Conservation (phyloP, 2,113 vertebrate species). For the Crotophaga sulcirostris region DNA sequence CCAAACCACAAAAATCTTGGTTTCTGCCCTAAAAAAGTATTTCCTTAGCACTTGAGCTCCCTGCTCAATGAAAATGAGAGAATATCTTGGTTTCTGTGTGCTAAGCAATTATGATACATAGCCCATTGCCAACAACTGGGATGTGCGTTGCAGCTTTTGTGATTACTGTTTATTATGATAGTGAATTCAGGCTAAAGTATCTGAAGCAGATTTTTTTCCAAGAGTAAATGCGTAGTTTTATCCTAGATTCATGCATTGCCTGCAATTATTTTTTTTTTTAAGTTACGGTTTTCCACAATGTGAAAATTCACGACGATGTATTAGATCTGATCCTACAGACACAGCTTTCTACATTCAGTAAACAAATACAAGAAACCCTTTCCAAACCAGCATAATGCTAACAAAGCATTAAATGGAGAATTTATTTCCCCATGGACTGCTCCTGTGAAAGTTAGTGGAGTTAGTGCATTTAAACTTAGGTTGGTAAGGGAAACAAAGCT, state of each 20-base stretch:
- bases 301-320: background rate
- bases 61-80: background rate
- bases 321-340: background rate
- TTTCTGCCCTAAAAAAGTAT: background rate
- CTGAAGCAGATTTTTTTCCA: background rate
- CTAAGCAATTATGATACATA: fast-evolving
- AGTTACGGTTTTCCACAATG: background rate
- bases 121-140: background rate
- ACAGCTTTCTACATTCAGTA: background rate
- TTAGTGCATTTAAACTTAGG: background rate
- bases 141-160: background rate
- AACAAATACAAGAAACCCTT: background rate
- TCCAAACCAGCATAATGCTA: background rate
- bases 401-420: background rate
- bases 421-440: background rate
- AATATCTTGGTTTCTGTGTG: background rate
- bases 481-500: background rate
- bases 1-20: background rate
- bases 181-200: background rate
- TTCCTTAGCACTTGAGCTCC: background rate
- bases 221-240: background rate
- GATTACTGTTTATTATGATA: background rate
- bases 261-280: background rate
- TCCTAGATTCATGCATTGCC: background rate
- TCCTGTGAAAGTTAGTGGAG: background rate